phyloP scores from a whole-genome alignment of 2,797 vertebrate species.

The Rhodeus uyekii region DNA sequence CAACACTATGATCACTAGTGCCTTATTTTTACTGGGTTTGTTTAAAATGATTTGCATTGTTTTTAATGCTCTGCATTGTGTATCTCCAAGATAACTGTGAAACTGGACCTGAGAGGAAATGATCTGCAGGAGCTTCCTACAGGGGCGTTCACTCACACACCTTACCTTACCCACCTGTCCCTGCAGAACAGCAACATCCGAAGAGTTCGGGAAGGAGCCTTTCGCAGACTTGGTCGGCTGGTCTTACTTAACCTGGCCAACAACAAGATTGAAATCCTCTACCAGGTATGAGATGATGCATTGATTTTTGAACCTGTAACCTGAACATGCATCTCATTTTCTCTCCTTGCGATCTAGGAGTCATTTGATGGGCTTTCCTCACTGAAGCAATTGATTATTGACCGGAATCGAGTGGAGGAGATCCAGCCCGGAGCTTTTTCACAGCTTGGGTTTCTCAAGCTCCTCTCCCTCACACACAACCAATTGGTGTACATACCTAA shows the following conservation, averaged over 20 bases:
- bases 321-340: not conserved
- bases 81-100: slow-evolving; percentile 81
- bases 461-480: slow-evolving; percentile 87
- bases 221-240: slow-evolving; percentile 87
- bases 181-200: slow-evolving; percentile 84
- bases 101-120: slow-evolving; percentile 85
- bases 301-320: not conserved
- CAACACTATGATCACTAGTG: not conserved
- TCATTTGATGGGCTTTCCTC: slow-evolving; percentile 89
- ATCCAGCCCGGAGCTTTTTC: slow-evolving; percentile 89
- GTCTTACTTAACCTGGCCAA: slow-evolving; percentile 88
- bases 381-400: slow-evolving; percentile 84
- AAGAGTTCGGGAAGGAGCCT: slow-evolving; percentile 87
- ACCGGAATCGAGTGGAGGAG: slow-evolving; percentile 87
- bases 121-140: slow-evolving; percentile 76
- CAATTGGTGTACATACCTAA: slow-evolving; percentile 90
- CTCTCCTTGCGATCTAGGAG: slow-evolving; percentile 70
- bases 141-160: slow-evolving; percentile 80
- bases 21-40: not conserved
- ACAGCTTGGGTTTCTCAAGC: slow-evolving; percentile 84
- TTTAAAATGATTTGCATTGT: not conserved
- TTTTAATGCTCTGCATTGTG: not conserved
- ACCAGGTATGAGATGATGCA: slow-evolving; percentile 71
- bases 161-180: slow-evolving; percentile 86
- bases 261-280: slow-evolving; percentile 85